Evolutionary conservation across 2,888 invertebrate genomes (phyloP), one percentile per base, ranked within the genome.

Genomic region (Ephialtes manifestator): DNA sequence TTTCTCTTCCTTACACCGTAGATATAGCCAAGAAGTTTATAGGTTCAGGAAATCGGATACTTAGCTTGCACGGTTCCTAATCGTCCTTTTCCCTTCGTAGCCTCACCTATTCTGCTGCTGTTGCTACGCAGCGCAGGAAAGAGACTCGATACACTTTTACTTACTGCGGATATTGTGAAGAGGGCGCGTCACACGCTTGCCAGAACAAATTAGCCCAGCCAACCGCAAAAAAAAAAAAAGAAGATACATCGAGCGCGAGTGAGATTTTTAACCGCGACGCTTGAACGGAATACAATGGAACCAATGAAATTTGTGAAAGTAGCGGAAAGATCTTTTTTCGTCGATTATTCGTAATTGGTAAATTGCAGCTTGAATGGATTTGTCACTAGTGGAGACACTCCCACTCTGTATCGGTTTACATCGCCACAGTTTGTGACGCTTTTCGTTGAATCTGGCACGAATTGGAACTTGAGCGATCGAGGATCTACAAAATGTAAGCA

Each of bases 11-110:
- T 48, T 10, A 24, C 68, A 58, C 13, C 28, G 24, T 15, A 10
- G n/a, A 65, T 31, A 24, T 28, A 24, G 43, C 60, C 70, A 60
- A 51, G 51, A 60, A 51, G 51, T 58, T 77, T 28, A 31, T 55
- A 63, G 72, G n/a, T 13, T 2, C 20, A n/a, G 31, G 80, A 63
- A 74, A 74, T 72, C 72, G 71, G 65, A 74, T 65, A 80, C 48
- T 71, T 65, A 35, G 35, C 60, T 28, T 35, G 28, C 78, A 15
- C 13, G 18, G 18, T n/a, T 31, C 79, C 48, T 39, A 35, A 65
- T 65, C 63, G 46, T 18, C 60, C 58, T 65, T 65, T 65, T 20
- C 35, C 31, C 35, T 63, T 31, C 18, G 31, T 8, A 1, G 31
- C 10, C 4, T 10, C 43, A 18, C 65, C 18, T 18, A 10, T 18